Evolutionary conservation across 1,140 invertebrate genomes (phyloP).

Genomic region (Drosophila sp.): DNA sequence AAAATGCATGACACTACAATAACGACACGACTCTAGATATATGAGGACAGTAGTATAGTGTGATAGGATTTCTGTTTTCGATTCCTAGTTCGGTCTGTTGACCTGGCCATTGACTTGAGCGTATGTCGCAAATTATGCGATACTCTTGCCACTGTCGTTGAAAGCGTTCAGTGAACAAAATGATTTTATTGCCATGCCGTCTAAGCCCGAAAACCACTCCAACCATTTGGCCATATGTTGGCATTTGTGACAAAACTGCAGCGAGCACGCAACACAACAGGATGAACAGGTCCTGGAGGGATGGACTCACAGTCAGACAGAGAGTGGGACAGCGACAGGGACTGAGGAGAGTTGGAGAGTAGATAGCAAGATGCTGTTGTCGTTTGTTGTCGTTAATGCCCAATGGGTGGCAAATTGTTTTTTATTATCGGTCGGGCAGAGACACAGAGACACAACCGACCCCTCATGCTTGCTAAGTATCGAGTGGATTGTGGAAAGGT

Average conservation of each 20-base stretch:
- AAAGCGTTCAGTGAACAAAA: constrained; percentile 80
- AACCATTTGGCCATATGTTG: constrained; percentile 77
- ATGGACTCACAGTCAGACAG: constrained; percentile 13
- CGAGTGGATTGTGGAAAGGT: too few species aligned
- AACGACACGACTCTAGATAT: background rate
- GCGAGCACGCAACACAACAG: constrained; percentile 46
- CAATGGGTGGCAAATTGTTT: constrained; percentile 84
- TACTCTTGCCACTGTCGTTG: constrained; percentile 22
- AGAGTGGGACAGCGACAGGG: constrained; percentile 25
- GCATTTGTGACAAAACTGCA: constrained; percentile 79
- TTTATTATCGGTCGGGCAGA: constrained; percentile 74
- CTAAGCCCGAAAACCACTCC: constrained; percentile 55
- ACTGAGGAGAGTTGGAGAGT: constrained; percentile 21
- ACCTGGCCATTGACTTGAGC: constrained; percentile 68
- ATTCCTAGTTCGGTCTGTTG: constrained; percentile 7
- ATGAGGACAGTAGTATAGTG: too few species aligned
- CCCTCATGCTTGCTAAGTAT: background rate
- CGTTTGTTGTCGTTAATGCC: constrained; percentile 83
- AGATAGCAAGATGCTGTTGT: constrained; percentile 55
- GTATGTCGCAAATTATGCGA: constrained; percentile 81
- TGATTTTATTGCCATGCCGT: constrained; percentile 76
- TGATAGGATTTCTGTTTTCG: too few species aligned
- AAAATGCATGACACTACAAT: constrained; percentile 56
- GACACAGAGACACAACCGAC: constrained; percentile 51
- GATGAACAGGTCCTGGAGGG: constrained; percentile 5